These are phyloP conservation scores for Myrmophylax atrothorax DNA, from an alignment of 2,113 vertebrate genomes.

Conservation along the genomic window DNA sequence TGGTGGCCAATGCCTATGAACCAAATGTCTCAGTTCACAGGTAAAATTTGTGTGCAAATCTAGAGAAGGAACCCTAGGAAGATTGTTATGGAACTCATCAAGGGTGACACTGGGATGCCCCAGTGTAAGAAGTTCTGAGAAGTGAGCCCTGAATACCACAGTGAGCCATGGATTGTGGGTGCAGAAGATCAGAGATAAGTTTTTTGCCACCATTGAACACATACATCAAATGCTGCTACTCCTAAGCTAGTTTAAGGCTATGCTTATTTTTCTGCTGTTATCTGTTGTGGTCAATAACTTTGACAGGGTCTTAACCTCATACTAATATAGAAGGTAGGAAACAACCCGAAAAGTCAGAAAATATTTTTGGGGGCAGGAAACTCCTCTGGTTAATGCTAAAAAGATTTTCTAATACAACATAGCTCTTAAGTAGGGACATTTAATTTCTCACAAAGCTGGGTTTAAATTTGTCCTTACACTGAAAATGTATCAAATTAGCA, in stretches of 20 bases:
- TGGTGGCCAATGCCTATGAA: accelerated
- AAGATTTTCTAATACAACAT: neutral
- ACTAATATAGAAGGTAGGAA: neutral
- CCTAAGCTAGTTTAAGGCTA: neutral
- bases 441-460: neutral
- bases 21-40: neutral
- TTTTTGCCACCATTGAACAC: neutral
- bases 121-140: neutral
- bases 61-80: neutral
- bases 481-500: conserved; percentile 9
- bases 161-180: accelerated
- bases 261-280: neutral
- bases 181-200: neutral
- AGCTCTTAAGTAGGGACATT: neutral
- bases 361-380: neutral
- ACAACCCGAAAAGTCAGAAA: neutral
- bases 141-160: neutral
- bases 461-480: conserved; percentile 4
- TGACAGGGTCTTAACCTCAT: neutral
- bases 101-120: accelerated
- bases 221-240: neutral
- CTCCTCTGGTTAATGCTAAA: neutral
- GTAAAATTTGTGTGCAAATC: neutral
- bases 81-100: neutral
- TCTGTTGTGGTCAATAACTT: neutral